Evolutionary conservation across 2,797 vertebrate genomes (phyloP), one percentile per base, ranked within the genome.

Genomic region (Channa striata): DNA sequence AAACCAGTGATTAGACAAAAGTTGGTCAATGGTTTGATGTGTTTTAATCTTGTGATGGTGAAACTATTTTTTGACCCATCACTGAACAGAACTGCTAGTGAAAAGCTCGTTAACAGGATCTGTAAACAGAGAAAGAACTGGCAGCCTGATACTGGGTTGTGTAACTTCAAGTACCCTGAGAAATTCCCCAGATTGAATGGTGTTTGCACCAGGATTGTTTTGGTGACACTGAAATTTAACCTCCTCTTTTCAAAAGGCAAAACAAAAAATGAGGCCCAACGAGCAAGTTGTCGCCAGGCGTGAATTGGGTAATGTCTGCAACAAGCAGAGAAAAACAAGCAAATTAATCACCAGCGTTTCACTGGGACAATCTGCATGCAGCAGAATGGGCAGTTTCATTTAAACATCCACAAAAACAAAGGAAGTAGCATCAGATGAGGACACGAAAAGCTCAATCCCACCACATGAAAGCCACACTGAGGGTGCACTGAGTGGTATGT

Each of bases 391-490:
- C 14, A 19, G 36, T 62, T 63, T 69, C n/a, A 62, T 43, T 66
- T 54, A 71, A 79, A 79, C 52, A 72, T 60, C 7, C 8, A 63
- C 19, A 49, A 49, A 30, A 53, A 69, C 70, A 69, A 51, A 58
- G 42, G 56, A 74, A 77, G 52, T 25, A 37, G 40, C 62, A 44
- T 58, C 42, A 68, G 56, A 56, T 9, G 3, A 64, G 37, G 25
- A 11, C 12, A 43, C 1, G 43, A 17, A 50, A 56, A 77, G 67
- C 59, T 11, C 70, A 58, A 62, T 74, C 66, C 71, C 64, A 81
- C 47, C 50, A 51, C 73, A 82, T 78, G 68, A 83, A 81, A 83
- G 73, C 66, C 74, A 11, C 39, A 68, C 25, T 30, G 25, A 30
- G 65, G 12, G 4, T 49, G 62, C 49, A 59, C 40, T 58, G 73